These are phyloP conservation scores for Drosophila punjabiensis DNA, from an alignment of 1,140 invertebrate genomes.

Conservation along the genomic window DNA sequence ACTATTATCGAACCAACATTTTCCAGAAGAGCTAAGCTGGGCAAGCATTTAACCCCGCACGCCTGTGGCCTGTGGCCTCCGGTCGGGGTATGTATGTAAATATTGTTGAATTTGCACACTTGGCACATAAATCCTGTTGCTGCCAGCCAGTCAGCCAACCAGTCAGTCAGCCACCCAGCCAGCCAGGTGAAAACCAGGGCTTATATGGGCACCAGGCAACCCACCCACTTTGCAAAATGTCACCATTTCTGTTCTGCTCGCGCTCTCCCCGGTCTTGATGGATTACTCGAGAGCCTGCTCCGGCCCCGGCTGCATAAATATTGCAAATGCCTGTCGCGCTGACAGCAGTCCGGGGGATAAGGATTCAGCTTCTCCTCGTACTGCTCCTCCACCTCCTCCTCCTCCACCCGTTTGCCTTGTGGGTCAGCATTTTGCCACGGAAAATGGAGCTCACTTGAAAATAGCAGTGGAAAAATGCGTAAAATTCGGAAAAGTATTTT, in stretches of 20 bases:
- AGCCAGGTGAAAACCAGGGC: slow-evolving; percentile 31
- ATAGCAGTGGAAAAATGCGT: not conserved
- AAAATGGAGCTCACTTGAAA: slow-evolving; percentile 24
- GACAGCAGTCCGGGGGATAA: slow-evolving; percentile 9
- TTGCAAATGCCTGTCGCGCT: slow-evolving; percentile 52
- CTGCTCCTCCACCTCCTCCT: not conserved
- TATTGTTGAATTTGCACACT: slow-evolving; percentile 65
- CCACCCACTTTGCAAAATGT: slow-evolving; percentile 63
- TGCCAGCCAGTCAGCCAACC: slow-evolving; percentile 33
- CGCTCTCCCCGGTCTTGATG: slow-evolving; percentile 34
- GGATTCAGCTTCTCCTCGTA: slow-evolving; percentile 2
- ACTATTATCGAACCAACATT: slow-evolving; percentile 51
- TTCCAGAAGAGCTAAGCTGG: slow-evolving; percentile 13
- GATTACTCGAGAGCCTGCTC: slow-evolving; percentile 51
- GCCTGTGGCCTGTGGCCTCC: slow-evolving; percentile 1
- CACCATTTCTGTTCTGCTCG: slow-evolving; percentile 44
- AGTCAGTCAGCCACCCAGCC: too few relatives aligned
- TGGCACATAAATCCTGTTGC: slow-evolving; percentile 63
- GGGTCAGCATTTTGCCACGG: slow-evolving; percentile 38
- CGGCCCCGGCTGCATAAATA: slow-evolving; percentile 50
- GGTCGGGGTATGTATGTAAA: slow-evolving; percentile 27
- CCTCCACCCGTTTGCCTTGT: slow-evolving; percentile 28
- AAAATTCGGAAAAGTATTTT: slow-evolving; percentile 17
- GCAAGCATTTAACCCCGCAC: slow-evolving; percentile 34
- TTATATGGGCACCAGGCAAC: slow-evolving; percentile 35